Percentiles rank a stretch among this genome's conserved stretches.
These are phyloP conservation scores for Sylvicapra grimmia DNA, from an alignment of 2,113 vertebrate genomes.

Conservation along the genomic window DNA sequence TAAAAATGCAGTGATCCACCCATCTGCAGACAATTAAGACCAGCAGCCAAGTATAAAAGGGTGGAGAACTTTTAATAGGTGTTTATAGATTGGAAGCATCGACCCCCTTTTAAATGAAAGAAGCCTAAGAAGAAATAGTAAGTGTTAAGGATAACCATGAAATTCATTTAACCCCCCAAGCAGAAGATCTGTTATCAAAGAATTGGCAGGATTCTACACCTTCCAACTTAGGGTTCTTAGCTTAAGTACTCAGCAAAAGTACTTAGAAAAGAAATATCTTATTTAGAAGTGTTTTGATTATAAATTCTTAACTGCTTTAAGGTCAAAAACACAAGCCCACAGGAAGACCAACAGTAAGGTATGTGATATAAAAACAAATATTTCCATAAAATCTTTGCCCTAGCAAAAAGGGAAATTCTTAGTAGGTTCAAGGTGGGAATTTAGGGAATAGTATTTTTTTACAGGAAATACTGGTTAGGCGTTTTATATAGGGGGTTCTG, in stretches of 20 bases:
- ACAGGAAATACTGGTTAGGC: conserved; percentile 83
- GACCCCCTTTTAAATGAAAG: conserved; percentile 76
- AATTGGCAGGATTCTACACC: conserved; percentile 55
- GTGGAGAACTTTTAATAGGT: conserved; percentile 80
- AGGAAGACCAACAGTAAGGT: conserved; percentile 70
- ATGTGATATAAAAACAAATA: conserved; percentile 77
- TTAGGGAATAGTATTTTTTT: conserved; percentile 79
- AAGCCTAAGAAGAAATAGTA: conserved; percentile 73
- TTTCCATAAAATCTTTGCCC: conserved; percentile 75
- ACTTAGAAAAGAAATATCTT: conserved; percentile 60
- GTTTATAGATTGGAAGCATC: conserved; percentile 80
- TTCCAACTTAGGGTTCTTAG: conserved; percentile 53
- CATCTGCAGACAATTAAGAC: conserved; percentile 81
- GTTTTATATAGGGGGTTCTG: conserved; percentile 83
- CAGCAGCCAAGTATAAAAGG: conserved; percentile 72
- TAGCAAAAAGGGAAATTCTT: conserved; percentile 76
- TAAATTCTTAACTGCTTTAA: conserved; percentile 67
- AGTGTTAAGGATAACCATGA: conserved; percentile 71
- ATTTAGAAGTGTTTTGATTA: conserved; percentile 53
- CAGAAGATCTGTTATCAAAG: conserved; percentile 66
- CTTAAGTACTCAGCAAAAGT: conserved; percentile 48
- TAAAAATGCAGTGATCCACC: conserved; percentile 69
- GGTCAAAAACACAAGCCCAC: conserved; percentile 70
- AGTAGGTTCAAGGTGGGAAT: conserved; percentile 79
- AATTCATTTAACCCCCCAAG: conserved; percentile 71